Base-by-base conservation (phyloP, 2,797 vertebrate species). In the Pseudochirops corinnae region DNA sequence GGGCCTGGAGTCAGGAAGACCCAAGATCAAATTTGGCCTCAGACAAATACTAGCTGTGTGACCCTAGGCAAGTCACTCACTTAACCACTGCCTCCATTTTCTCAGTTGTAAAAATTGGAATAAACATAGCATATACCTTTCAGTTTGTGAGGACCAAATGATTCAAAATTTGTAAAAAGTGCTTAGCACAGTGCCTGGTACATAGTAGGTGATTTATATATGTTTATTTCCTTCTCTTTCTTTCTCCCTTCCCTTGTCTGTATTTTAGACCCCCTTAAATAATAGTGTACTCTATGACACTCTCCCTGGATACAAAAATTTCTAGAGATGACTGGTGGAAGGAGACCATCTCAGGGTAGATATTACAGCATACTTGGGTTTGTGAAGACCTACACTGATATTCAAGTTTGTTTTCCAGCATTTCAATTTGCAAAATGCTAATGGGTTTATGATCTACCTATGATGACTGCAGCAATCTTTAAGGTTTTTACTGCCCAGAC, bases 401-500 rank as follows among this genome's bases (percentile, higher is more conserved):
- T 93, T 62, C 94, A 95, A 50, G 9, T 94, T 62, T 94, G 62
- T 26, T 82, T 94, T 95, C n/a, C 60, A 94, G 56, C 57, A 58
- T 62, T 94, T 92, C 90, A 92, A 14, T 28, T 82, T 90, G 33
- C 55, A 91, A 95, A 55, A 95, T 96, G 90, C 95, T 96, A n/a
- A 50, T 50, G 90, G 7, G 29, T 57, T 97, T 93, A 46, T 74
- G 91, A 91, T 29, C 7, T 67, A 53, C 90, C 9, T 87, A 50
- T 95, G 62, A 93, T 46, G n/a, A 91, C 94, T 91, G 14, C 50
- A n/a, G 56, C 50, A 56, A 90, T 28, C 46, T 93, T 93, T 94
- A 94, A 87, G 92, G 93, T 57, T 95, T 93, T 92, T 95, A 90
- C 92, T 60, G 92, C 82, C 10, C 57, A 93, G 94, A 56, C 13